Conservation (phyloP, 2,797 vertebrate genomes). For the Sus cebifrons region DNA sequence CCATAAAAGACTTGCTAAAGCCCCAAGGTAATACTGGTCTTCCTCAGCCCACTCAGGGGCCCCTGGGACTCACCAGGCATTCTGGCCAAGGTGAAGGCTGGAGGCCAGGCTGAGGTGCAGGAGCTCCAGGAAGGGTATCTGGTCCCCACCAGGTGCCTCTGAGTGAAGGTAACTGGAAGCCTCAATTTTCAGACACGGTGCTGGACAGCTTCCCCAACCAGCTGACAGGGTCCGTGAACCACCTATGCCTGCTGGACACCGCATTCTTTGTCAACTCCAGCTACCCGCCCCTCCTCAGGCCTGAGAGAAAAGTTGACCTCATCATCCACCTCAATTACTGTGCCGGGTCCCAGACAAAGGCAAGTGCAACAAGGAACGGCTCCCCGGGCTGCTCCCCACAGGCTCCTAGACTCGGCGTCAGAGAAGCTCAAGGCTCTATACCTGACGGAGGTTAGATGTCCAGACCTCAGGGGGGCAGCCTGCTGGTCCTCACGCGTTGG, state of each 20-base stretch:
- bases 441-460: not conserved
- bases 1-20: constrained; percentile 21
- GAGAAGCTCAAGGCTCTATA: not conserved
- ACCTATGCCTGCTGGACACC: constrained; percentile 92
- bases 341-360: constrained; percentile 90
- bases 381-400: fast-evolving
- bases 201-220: constrained; percentile 93
- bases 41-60: not conserved
- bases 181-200: constrained; percentile 91
- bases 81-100: not conserved
- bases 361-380: constrained; percentile 3
- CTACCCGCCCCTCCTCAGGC: constrained; percentile 91
- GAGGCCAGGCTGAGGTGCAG: not conserved
- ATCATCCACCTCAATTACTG: constrained; percentile 93
- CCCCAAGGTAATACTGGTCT: not conserved
- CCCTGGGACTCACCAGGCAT: fast-evolving
- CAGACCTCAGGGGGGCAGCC: not conserved
- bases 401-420: not conserved
- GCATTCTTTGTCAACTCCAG: constrained; percentile 93
- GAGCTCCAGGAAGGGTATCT: not conserved
- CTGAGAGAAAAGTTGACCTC: constrained; percentile 91
- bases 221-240: constrained; percentile 90
- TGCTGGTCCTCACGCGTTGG: not conserved
- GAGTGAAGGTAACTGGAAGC: constrained; percentile 21
- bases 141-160: not conserved